These are phyloP conservation scores for Poecile montanus DNA, from an alignment of 2,797 vertebrate genomes.

Conservation along the genomic window DNA sequence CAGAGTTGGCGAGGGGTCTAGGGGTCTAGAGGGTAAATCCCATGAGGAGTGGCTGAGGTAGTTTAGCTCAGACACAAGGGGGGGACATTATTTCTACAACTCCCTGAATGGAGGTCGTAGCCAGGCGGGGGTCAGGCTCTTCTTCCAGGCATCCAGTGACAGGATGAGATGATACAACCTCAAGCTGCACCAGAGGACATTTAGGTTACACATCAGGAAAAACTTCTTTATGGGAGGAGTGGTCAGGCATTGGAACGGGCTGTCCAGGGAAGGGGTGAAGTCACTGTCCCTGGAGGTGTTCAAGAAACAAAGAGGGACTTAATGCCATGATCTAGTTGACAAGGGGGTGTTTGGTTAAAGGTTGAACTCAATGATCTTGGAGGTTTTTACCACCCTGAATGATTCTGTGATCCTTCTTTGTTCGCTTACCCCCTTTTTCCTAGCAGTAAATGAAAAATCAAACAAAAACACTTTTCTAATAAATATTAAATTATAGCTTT, in stretches of 20 bases:
- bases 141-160: background rate
- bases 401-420: background rate
- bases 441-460: background rate
- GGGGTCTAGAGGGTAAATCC: background rate
- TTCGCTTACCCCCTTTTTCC: background rate
- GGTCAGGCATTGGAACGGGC: background rate
- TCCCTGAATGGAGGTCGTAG: fast-evolving
- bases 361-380: background rate
- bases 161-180: background rate
- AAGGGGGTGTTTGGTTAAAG: background rate
- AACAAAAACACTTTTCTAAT: background rate
- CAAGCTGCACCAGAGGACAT: background rate
- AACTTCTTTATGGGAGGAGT: background rate
- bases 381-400: background rate
- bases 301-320: background rate
- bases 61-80: background rate
- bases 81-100: background rate
- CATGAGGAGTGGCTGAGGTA: background rate
- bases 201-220: background rate
- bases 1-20: background rate
- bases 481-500: background rate
- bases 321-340: background rate
- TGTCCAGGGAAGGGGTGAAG: background rate
- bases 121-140: background rate
- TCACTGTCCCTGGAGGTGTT: background rate